Evolutionary conservation across 2,113 vertebrate genomes (phyloP).

Genomic region (Merops nubicus): DNA sequence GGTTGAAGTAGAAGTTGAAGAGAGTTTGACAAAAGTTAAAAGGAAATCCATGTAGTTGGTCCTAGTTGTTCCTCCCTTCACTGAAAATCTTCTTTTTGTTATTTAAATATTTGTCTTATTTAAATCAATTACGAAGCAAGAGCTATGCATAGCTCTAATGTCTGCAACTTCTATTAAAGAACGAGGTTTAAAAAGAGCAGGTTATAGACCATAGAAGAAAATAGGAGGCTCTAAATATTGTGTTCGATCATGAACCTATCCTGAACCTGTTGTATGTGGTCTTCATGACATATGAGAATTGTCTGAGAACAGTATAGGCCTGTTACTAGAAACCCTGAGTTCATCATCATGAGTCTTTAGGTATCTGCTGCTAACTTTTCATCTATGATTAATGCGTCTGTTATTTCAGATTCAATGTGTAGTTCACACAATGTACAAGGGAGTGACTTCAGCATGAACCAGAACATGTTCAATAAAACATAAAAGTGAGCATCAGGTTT

Average conservation of each 20-base stretch:
- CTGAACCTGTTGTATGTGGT: background rate
- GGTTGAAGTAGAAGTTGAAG: background rate
- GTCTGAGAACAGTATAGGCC: background rate
- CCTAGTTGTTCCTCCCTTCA: background rate
- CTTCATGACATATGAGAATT: background rate
- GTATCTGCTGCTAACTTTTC: background rate
- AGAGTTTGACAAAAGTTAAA: background rate
- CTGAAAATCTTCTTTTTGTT: background rate
- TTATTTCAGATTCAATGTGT: background rate
- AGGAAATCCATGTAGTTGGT: background rate
- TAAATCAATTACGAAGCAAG: background rate
- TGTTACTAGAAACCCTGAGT: background rate
- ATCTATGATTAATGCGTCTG: slow-evolving; percentile 1
- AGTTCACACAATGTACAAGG: background rate
- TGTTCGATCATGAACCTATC: background rate
- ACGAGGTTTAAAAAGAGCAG: background rate
- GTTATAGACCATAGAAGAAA: background rate
- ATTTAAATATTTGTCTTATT: too few relatives aligned
- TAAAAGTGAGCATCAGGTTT: background rate
- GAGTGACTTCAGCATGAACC: background rate
- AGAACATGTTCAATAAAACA: slow-evolving; percentile 29
- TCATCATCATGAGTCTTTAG: background rate
- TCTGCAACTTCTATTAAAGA: background rate
- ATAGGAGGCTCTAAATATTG: background rate
- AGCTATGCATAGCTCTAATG: background rate